Conservation (phyloP, 2,888 invertebrate species). For the Ectobius pallidus region DNA sequence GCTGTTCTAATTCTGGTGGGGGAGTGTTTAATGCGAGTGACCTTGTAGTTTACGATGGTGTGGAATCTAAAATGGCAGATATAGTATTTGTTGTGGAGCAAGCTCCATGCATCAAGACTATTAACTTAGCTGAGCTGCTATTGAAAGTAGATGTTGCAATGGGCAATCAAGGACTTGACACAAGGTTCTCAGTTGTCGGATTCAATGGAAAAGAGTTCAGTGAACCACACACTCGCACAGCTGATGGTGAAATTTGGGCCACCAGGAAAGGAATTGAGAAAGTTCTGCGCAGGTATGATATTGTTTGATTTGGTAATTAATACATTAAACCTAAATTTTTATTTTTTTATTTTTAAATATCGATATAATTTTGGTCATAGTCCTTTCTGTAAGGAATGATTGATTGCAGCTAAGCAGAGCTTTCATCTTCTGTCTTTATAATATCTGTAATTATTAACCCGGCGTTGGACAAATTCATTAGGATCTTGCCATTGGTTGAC, state of each 20-base stretch:
- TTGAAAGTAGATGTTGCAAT: conserved; percentile 47
- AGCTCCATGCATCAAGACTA: conserved; percentile 50
- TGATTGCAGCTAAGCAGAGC: too few species aligned
- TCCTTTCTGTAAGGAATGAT: too few species aligned
- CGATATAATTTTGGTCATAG: too few species aligned
- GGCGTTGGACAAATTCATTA: too few species aligned
- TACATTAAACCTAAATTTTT: too few species aligned
- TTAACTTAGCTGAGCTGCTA: conserved; percentile 44
- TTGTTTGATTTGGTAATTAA: too few species aligned
- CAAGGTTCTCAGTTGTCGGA: conserved; percentile 55
- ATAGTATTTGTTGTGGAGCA: conserved; percentile 59
- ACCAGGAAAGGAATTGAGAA: conserved; percentile 38
- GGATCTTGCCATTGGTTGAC: too few species aligned
- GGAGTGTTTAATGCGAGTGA: conserved; percentile 49
- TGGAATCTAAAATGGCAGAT: conserved; percentile 54
- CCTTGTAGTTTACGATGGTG: conserved; percentile 46
- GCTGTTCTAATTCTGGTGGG: conserved; percentile 50
- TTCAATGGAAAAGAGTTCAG: conserved; percentile 53
- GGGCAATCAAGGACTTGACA: conserved; percentile 50
- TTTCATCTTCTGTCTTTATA: too few species aligned
- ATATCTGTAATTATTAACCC: too few species aligned
- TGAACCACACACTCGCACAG: conserved; percentile 54
- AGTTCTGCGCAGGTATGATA: conserved; percentile 43
- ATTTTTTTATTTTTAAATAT: too few species aligned
- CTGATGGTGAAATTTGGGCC: conserved; percentile 50